Evolutionary conservation across 2,113 vertebrate species (phyloP), one percentile per base, ranked within the genome.

Genomic region (Hypanus sabinus): DNA sequence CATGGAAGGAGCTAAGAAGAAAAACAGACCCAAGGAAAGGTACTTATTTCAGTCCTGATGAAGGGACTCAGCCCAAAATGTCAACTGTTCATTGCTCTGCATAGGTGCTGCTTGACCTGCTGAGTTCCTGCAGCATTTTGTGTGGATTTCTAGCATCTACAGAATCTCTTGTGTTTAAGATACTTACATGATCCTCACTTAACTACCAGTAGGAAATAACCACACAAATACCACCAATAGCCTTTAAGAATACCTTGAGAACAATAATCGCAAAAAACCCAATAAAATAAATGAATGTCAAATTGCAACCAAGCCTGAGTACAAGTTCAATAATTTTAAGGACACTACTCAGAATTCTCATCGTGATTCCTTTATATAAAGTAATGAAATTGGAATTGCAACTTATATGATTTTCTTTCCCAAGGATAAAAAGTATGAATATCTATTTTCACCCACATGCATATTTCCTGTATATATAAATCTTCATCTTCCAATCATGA

Each of bases 321-420:
- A 10, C 22, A 10, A 9, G 60, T 60, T 60, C 8, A 10, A 20
- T 85, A 27, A 9, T 46, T 55, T 85, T 85, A 10, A 27, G 24
- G 81, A 14, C 85, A 2, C 85, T 33, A 27, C 65, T 90, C 18
- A 7, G 60, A 33, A 62, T 65, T 30, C 30, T 88, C 30, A n/a
- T 33, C 27, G 33, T 65, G 30, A 33, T 27, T 27, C 55, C 83
- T 87, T 60, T 18, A 33, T 65, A 90, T 5, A 33, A 90, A 62
- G 30, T 1, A 68, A 90, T 68, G 60, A 90, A n/a, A 20, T 33
- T 90, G 30, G 85, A 7, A n/a, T 65, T 16, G 6, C 85, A 88
- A 62, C n/a, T 36, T n/a, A 36, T 88, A 9, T 88, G 30, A 88
- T 88, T 88, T 88, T 33, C 57, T n/a, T 88, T 90, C 60, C 83